Conservation (phyloP, 2,797 vertebrate genomes). For the Cryptoprocta ferox region DNA sequence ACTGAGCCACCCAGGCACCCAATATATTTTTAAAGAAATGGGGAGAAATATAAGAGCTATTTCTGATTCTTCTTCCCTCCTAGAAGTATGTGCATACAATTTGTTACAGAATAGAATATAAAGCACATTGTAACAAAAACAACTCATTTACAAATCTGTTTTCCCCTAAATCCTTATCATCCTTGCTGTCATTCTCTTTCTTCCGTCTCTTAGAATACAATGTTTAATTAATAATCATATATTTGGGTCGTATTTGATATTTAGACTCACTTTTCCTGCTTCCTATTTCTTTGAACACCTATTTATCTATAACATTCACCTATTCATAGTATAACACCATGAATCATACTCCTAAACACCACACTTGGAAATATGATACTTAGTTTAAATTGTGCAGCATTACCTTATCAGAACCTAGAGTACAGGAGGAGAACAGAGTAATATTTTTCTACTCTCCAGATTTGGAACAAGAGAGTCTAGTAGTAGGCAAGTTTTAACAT, state of each 20-base stretch:
- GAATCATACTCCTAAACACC: background rate
- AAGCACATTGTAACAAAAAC: background rate
- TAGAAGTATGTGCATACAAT: background rate
- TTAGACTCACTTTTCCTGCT: background rate
- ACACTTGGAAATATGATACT: background rate
- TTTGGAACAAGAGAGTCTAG: background rate
- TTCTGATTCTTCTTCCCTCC: background rate
- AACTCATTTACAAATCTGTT: background rate
- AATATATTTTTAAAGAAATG: background rate
- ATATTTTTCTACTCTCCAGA: background rate
- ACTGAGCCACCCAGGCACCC: too few relatives aligned
- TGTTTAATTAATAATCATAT: background rate
- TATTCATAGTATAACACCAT: too few relatives aligned
- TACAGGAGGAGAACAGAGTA: background rate
- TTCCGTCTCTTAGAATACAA: background rate
- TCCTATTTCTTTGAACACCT: background rate
- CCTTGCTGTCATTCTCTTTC: background rate
- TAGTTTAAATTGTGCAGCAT: background rate
- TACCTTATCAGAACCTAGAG: background rate
- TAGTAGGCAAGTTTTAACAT: conserved; percentile 44
- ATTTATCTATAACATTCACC: background rate
- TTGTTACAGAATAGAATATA: background rate
- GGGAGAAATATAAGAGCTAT: background rate
- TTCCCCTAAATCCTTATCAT: rapidly evolving
- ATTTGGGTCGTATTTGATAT: background rate